Evolutionary conservation across 30 jellyfish, hydroid and myxozoan genomes (phyloP).

Genomic region (Hydra vulgaris): DNA sequence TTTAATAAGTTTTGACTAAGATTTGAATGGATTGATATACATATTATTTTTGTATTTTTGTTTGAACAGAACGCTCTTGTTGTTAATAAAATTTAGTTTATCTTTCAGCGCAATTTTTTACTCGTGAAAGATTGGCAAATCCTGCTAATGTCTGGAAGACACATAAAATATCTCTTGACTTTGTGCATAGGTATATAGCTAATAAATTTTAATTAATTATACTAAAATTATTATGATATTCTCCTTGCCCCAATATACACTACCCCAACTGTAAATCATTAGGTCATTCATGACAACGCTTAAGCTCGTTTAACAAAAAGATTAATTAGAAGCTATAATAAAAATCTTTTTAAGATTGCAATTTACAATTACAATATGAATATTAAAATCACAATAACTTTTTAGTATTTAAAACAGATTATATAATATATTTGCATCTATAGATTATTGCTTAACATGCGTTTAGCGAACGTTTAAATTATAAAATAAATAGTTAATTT

Average conservation of each 20-base stretch:
- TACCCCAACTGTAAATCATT: neutral
- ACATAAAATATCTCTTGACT: neutral
- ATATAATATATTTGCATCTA: neutral
- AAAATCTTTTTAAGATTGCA: neutral
- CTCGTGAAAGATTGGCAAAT: neutral
- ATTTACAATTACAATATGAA: neutral
- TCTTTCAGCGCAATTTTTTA: neutral
- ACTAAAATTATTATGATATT: too few species aligned
- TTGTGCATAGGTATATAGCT: neutral
- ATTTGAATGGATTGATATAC: neutral
- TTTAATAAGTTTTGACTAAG: neutral
- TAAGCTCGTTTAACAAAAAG: neutral
- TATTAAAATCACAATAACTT: neutral
- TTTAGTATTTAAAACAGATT: neutral
- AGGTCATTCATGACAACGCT: neutral
- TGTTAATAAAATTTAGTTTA: neutral
- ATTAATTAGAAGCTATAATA: neutral
- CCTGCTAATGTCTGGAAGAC: neutral
- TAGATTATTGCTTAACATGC: neutral
- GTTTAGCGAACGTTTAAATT: neutral
- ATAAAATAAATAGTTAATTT: neutral
- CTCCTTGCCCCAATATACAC: neutral
- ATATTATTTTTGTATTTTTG: neutral
- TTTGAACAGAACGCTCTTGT: neutral
- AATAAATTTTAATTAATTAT: too few species aligned